Evolutionary conservation across 2,888 invertebrate genomes (phyloP), one percentile per base, ranked within the genome.

Genomic region (Theretra japonica): DNA sequence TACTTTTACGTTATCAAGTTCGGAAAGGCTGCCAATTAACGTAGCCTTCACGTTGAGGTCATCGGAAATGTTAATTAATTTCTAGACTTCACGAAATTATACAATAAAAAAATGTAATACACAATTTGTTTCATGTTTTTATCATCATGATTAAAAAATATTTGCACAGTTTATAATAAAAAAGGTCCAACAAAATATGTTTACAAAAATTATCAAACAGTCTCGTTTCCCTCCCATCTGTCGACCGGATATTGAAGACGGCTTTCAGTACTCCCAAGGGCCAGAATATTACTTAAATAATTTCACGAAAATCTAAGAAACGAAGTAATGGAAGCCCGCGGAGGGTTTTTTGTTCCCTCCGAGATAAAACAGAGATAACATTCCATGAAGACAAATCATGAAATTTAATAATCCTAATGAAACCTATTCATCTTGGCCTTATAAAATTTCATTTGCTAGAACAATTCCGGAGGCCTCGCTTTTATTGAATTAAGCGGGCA

Each of bases 301-400:
- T 65, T 65, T 65, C 56, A 41, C 1, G 56, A 71, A 56, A 53
- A 25, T 71, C 62, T 56, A 53, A 33, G 62, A n/a, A 65, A 71
- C 56, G 70, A 71, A 65, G 65, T 65, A 71, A 71, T 71, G 53
- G 70, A 71, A 71, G 65, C 41, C 62, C 62, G 25, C 70, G 41
- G 50, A 41, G 23, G 19, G 56, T 28, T 53, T 56, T 70, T 65
- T 71, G 62, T 71, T 65, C 70, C 62, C 30, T 56, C 41, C 33
- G 59, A 70, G 53, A 60, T 70, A 65, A 70, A 71, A 56, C 33
- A 56, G 65, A 48, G 65, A 65, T 71, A 33, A 60, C 23, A 71
- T 71, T 65, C 28, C 56, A 60, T 53, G 56, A 56, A 53, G 70
- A 71, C 70, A 65, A 71, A 71, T 71, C 62, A 65, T 65, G 70